Evolutionary conservation across 2,888 invertebrate species (phyloP), one percentile per base, ranked within the genome.

Genomic region (Lampropteryx suffumata): DNA sequence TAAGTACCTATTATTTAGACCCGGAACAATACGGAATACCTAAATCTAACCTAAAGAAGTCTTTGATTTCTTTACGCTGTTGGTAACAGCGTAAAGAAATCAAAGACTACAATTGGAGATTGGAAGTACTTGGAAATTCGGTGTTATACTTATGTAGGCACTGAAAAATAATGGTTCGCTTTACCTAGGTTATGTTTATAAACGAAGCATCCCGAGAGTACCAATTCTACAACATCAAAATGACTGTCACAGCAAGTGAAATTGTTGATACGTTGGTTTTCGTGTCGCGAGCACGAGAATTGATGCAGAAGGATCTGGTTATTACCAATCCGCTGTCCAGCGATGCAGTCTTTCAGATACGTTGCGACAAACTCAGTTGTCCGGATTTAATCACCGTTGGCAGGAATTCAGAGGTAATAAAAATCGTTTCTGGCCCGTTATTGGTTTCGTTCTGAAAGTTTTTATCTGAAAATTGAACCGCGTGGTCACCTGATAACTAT

Each of bases 141-240:
- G n/a, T n/a, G n/a, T n/a, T n/a, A n/a, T n/a, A n/a, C n/a, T n/a
- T n/a, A n/a, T n/a, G n/a, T n/a, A n/a, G n/a, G n/a, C n/a, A n/a
- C n/a, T 17, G 17, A 17, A 17, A 17, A 17, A 17, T 14, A 33
- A 27, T 21, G 4, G 11, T 30, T 13, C 3, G 0, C 36, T 50
- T 32, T 5, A 24, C 51, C 1, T 56, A 90, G 90, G 84, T 89
- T 17, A 71, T 79, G 62, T 90, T 90, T 46, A 71, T 79, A 33
- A 81, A 88, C 54, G 76, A 79, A 55, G 46, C 41, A 1, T 75
- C 76, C 11, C 76, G 69, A 2, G 90, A 90, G 57, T 89, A 84
- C 46, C 90, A 90, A 57, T 88, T 62, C 66, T 90, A 89, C 71
- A 76, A 75, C 40, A 73, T 90, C 13, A 58, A 55, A 11, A 71